Evolutionary conservation across 1,140 invertebrate species (phyloP), one percentile per base, ranked within the genome.

Genomic region (Teleogryllus occipitalis): DNA sequence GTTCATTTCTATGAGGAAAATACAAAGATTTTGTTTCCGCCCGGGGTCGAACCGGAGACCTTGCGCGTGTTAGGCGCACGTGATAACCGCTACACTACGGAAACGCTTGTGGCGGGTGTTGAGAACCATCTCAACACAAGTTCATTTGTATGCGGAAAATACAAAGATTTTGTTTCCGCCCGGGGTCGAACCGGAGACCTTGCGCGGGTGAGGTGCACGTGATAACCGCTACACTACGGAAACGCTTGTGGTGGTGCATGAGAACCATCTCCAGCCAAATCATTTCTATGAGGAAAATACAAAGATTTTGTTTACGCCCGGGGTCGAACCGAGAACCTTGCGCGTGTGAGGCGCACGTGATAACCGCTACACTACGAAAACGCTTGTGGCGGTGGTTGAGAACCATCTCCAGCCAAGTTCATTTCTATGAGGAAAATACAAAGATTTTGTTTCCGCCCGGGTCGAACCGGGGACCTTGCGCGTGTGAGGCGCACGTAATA

Each of bases 401-500:
- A n/a, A n/a, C n/a, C n/a, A n/a, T n/a, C n/a, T n/a, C n/a, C n/a
- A n/a, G n/a, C n/a, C n/a, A n/a, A n/a, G n/a, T n/a, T n/a, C n/a
- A n/a, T n/a, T n/a, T n/a, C n/a, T n/a, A n/a, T n/a, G n/a, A n/a
- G n/a, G n/a, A n/a, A n/a, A n/a, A n/a, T n/a, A n/a, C n/a, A n/a
- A n/a, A n/a, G n/a, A n/a, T n/a, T n/a, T n/a, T n/a, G n/a, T n/a
- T n/a, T n/a, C n/a, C n/a, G n/a, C n/a, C n/a, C n/a, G n/a, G n/a
- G n/a, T 89, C 88, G 88, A 89, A 89, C 88, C 88, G 88, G 88
- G 88, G 88, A 87, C 88, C 88, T 89, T 89, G 87, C 87, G 88
- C 88, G 88, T 89, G 88, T 89, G 87, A 89, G 86, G 88, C 88
- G 87, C 88, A 89, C 88, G 88, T 89, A 88, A 89, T 89, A 89